A percentile compares a stretch with the other conserved stretches of the same genome.
These are phyloP conservation scores for Uloborus diversus DNA, from an alignment of 1,140 invertebrate species.

Conservation along the genomic window DNA sequence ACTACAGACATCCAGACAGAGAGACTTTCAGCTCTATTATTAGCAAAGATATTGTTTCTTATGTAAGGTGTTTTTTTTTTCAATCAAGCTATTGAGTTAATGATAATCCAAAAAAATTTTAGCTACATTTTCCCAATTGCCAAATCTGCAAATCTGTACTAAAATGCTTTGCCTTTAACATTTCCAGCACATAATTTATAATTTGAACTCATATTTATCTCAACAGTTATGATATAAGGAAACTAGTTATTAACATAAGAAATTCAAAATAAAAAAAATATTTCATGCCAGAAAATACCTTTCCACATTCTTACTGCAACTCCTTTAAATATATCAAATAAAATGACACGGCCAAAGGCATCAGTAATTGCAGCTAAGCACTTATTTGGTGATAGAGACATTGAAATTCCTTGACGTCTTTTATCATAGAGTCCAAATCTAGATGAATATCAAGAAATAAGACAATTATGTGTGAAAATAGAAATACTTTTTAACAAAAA, in stretches of 20 bases:
- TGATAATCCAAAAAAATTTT: too few species aligned
- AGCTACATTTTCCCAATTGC: too few species aligned
- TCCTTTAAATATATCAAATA: constrained; percentile 83
- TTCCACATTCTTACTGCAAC: constrained; percentile 88
- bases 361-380: constrained; percentile 84
- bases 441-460: constrained; percentile 2
- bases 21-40: too few species aligned
- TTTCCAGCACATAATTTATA: too few species aligned
- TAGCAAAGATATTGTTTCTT: too few species aligned
- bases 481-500: background rate
- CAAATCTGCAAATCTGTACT: too few species aligned
- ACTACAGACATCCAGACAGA: too few species aligned
- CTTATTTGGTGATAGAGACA: constrained; percentile 82
- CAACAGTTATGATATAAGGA: too few species aligned
- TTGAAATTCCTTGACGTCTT: constrained; percentile 75
- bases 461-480: background rate
- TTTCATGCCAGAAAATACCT: constrained; percentile 69
- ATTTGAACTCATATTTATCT: too few species aligned
- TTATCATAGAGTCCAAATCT: constrained; percentile 86
- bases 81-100: too few species aligned
- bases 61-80: too few species aligned
- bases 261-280: background rate
- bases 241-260: background rate
- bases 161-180: too few species aligned
- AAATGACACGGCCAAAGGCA: constrained; percentile 82